Evolutionary conservation across 92 coral and sea anemone genomes (phyloP), one percentile per base, ranked within the genome.

Genomic region (Palythoa caribaeorum): DNA sequence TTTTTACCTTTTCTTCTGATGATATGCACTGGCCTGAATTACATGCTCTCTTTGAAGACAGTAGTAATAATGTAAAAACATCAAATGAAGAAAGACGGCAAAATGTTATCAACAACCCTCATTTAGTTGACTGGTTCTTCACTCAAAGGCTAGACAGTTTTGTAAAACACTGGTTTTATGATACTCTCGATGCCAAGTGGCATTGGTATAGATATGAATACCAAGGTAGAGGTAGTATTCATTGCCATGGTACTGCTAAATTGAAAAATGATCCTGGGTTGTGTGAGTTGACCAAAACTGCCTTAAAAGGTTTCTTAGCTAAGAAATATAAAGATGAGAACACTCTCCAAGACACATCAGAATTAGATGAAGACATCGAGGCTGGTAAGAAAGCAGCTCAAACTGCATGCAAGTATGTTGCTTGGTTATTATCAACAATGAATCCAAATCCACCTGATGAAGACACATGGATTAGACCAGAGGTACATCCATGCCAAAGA

Each of bases 1-100:
- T 93, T 68, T 93, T 93, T 59, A 93, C 96, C 6, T 90, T 93
- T 88, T 93, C 96, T 48, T 90, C 96, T 19, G 96, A 94, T 84
- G 96, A 91, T 75, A 65, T 65, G 36, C 71, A 65, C 71, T 65
- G 71, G 71, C 71, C 71, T 5, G 71, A 65, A 65, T 65, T 90
- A 73, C 93, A 88, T 85, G 77, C 80, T 48, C 71, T 91, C 17
- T 89, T 92, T 84, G 59, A 66, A 16, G 65, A 63, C 60, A 65
- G 36, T 65, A 17, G 71, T 65, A 65, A 65, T 62, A 37, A 60
- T 70, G 63, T 38, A 70, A 90, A 60, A 71, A 70, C 62, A 17
- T 76, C 84, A 87, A 90, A 91, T 89, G 90, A 89, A 38, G 89
- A 68, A 73, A 93, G 93, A 78, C 89, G 93, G 50, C 90, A 88